phyloP scores from a whole-genome alignment of 2,113 vertebrate species.

The Panthera leo region DNA sequence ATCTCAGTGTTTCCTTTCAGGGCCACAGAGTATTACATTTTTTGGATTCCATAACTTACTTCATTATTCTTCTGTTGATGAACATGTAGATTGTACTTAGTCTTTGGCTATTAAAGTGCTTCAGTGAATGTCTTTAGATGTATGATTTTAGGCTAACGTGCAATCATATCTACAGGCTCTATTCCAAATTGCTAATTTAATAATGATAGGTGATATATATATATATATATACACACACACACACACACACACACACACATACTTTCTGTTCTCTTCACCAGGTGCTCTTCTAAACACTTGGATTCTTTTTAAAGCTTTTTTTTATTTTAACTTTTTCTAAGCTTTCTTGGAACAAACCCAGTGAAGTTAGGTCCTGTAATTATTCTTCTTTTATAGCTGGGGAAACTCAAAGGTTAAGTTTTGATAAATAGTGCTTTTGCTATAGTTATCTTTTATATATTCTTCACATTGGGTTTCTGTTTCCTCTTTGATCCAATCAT shows the following conservation, averaged over 20 bases:
- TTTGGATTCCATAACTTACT: neutral
- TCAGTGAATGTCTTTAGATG: neutral
- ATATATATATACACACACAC: fast-evolving
- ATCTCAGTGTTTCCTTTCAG: neutral
- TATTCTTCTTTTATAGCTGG: neutral
- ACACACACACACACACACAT: no score
- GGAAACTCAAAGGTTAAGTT: neutral
- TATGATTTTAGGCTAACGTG: neutral
- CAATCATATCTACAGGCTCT: neutral
- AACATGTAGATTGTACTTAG: neutral
- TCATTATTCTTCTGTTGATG: neutral
- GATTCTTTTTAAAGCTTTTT: neutral
- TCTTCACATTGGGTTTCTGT: neutral
- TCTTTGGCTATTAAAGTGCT: neutral
- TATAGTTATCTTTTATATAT: neutral
- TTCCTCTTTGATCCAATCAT: neutral
- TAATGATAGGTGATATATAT: neutral
- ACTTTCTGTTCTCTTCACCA: neutral
- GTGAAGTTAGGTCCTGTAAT: neutral
- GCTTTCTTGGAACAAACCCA: neutral
- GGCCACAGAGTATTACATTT: neutral
- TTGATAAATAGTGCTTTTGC: neutral
- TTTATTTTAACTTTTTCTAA: neutral
- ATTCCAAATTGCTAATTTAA: neutral
- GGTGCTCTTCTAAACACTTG: neutral